Evolutionary conservation across 2,113 vertebrate genomes (phyloP).

Genomic region (Syrrhaptes paradoxus): DNA sequence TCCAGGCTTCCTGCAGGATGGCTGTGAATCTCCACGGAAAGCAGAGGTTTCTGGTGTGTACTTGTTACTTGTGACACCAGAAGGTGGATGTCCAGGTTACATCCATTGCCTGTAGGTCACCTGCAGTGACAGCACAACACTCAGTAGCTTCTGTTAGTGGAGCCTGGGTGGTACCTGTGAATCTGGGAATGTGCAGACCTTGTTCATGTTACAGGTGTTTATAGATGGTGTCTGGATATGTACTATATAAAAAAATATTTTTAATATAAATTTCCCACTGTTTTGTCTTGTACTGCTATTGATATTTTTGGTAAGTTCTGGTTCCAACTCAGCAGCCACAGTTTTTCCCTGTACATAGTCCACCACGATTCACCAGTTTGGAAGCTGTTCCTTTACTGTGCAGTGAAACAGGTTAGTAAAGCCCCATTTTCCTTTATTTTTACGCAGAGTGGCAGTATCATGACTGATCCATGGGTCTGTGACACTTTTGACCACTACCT

Average conservation of each 20-base stretch:
- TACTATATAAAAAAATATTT: neutral
- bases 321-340: neutral
- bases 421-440: neutral
- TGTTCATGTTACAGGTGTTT: neutral
- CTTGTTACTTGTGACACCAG: neutral
- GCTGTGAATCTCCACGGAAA: neutral
- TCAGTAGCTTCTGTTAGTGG: neutral
- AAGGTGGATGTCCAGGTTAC: neutral
- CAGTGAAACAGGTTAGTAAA: neutral
- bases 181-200: neutral
- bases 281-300: neutral
- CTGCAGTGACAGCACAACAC: neutral
- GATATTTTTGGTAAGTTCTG: neutral
- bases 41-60: neutral
- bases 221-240: neutral
- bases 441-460: neutral
- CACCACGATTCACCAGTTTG: fast-evolving
- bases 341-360: neutral
- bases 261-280: neutral
- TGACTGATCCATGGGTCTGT: neutral
- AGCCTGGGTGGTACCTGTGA: neutral
- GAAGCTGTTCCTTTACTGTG: neutral
- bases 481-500: neutral
- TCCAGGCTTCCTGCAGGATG: neutral
- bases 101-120: neutral